Evolutionary conservation across 2,113 vertebrate species (phyloP).

Genomic region (Scatophagus argus): DNA sequence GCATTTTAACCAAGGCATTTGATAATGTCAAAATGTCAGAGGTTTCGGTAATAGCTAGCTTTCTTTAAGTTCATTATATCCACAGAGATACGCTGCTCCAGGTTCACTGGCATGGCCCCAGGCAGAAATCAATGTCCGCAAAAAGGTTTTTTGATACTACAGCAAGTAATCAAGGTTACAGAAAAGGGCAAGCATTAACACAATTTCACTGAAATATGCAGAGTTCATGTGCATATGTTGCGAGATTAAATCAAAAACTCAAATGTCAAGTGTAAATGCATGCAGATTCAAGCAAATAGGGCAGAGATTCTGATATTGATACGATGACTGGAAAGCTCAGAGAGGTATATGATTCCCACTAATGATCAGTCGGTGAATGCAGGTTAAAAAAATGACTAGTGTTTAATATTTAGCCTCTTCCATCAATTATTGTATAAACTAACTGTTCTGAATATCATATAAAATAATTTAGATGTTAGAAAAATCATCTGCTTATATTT

Average conservation of each 20-base stretch:
- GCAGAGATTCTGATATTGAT: conserved; percentile 54
- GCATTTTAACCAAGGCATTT: conserved; percentile 77
- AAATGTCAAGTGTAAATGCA: conserved; percentile 81
- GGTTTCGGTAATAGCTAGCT: conserved; percentile 76
- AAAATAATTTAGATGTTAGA: background rate
- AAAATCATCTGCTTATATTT: background rate
- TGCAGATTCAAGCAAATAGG: conserved; percentile 66
- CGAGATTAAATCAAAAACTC: conserved; percentile 77
- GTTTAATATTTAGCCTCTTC: conserved; percentile 12
- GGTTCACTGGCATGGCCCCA: conserved; percentile 71
- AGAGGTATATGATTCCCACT: conserved; percentile 25
- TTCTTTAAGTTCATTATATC: conserved; percentile 79
- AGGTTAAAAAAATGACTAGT: conserved; percentile 37
- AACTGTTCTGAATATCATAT: background rate
- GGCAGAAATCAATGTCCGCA: conserved; percentile 84
- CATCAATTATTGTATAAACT: conserved; percentile 14
- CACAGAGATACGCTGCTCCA: conserved; percentile 67
- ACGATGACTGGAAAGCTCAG: conserved; percentile 31
- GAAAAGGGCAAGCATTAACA: conserved; percentile 80
- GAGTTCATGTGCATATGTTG: conserved; percentile 79
- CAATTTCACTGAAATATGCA: conserved; percentile 76
- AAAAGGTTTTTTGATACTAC: conserved; percentile 77
- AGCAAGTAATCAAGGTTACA: conserved; percentile 81
- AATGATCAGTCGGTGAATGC: conserved; percentile 48
- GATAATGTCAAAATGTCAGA: conserved; percentile 83